Evolutionary conservation across 2,113 vertebrate genomes (phyloP), one percentile per base, ranked within the genome.

Genomic region (Desmodus rotundus): DNA sequence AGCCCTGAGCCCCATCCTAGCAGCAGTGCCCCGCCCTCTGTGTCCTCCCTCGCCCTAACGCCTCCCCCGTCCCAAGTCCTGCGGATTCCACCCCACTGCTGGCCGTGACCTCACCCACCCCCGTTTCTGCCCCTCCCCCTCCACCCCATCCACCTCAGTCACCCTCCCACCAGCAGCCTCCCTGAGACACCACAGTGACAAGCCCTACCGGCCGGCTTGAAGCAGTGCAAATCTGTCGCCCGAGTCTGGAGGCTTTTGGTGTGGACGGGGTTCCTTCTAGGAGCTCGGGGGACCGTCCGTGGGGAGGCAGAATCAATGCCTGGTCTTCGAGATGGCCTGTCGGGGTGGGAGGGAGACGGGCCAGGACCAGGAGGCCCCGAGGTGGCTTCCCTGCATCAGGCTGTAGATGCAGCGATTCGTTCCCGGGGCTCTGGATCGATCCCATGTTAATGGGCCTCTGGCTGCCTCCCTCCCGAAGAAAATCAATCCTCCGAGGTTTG

Each of bases 401-500:
- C 90, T 52, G 3, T 41, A 56, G 85, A 43, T 41, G 52, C 58
- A 65, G 70, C 50, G 16, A 0, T 65, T 72, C 45, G 68, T 54
- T 58, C 78, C 68, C 5, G n/a, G 56, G 63, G 12, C 61, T 92
- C 47, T 17, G 36, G 19, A 77, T 94, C 36, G 9, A 68, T 80
- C 45, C 36, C 67, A 31, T 33, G 11, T 41, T 82, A 43, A 91
- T 56, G 77, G 87, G 72, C 76, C 50, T 63, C 84, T 65, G 43
- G 22, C 28, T 63, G 47, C 65, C 52, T 78, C 73, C 78, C 73
- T 85, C 76, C 43, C 24, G 24, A 47, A 61, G 84, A 87, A 89
- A 94, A 96, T 92, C 88, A 24, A 2, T 96, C 67, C 81, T 70
- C 84, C 12, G 33, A 38, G 43, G 89, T 83, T 80, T 58, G 17